Conservation (phyloP, 2,888 invertebrate genomes). For the Cataglyphis cursor region DNA sequence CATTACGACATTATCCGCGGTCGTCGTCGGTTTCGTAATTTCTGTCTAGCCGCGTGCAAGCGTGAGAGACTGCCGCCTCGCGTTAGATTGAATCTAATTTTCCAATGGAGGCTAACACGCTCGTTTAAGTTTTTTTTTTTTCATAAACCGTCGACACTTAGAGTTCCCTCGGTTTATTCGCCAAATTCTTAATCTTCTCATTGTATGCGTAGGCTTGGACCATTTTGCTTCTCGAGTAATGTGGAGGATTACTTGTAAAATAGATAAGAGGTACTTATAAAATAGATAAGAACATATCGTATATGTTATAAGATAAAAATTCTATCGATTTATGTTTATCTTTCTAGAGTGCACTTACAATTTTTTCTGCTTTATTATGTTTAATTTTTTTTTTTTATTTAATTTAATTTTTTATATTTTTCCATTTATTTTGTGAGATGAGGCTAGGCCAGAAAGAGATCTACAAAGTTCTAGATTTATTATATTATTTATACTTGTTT, state of each 20-base stretch:
- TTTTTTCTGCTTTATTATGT: neutral
- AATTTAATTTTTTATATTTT: neutral
- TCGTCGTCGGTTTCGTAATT: conserved; percentile 73
- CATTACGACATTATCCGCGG: conserved; percentile 63
- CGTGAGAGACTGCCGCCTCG: conserved; percentile 72
- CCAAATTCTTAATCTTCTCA: conserved; percentile 9
- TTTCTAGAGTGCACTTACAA: neutral
- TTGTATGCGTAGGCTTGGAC: neutral
- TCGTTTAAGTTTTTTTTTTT: conserved; percentile 2
- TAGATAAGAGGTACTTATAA: neutral
- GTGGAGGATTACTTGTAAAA: neutral
- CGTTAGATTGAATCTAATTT: conserved; percentile 77
- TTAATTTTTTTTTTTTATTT: neutral
- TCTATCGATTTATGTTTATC: neutral
- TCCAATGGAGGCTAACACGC: conserved; percentile 67
- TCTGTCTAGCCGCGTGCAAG: conserved; percentile 69
- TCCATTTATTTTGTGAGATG: neutral
- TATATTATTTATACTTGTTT: neutral
- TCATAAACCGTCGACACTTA: conserved; percentile 18
- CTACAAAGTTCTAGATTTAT: neutral
- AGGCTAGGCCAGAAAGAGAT: neutral
- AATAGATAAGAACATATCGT: neutral
- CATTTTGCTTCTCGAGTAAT: neutral
- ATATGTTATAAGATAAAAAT: neutral
- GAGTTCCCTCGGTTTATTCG: conserved; percentile 4